Percentiles rank a stretch among this genome's conserved stretches.
phyloP scores from a whole-genome alignment of 2,113 vertebrate species.

The Epinephelus moara region DNA sequence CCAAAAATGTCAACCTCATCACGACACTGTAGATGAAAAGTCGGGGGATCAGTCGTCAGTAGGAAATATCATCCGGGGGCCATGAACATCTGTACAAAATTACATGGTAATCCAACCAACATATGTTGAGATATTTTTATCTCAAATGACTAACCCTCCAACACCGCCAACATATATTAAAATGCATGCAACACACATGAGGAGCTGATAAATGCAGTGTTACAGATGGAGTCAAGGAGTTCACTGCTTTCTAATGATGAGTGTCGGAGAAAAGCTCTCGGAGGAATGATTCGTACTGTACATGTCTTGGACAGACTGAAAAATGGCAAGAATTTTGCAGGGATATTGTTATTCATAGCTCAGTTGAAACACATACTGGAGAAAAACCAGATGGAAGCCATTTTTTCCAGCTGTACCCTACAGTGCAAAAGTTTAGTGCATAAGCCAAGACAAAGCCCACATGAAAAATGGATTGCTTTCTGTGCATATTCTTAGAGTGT shows the following conservation, averaged over 20 bases:
- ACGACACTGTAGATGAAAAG: no score
- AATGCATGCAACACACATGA: neutral
- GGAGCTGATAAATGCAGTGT: neutral
- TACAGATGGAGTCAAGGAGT: neutral
- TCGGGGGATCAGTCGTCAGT: neutral
- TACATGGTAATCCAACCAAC: no score
- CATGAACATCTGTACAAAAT: no score
- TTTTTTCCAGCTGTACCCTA: neutral
- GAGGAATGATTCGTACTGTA: slow-evolving; percentile 10
- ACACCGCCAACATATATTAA: neutral
- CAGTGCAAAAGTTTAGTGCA: neutral
- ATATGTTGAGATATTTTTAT: no score
- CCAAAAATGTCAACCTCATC: no score
- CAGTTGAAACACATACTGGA: no score
- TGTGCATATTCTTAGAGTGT: neutral
- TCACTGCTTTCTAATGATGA: neutral
- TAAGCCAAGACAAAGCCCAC: neutral
- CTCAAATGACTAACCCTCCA: neutral
- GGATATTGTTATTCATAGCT: no score
- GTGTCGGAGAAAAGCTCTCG: neutral
- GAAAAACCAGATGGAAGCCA: no score
- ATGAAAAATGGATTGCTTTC: neutral
- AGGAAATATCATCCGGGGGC: neutral
- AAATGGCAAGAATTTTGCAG: neutral
- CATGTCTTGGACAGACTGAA: neutral